Evolutionary conservation across 2,113 vertebrate species (phyloP).

Genomic region (Channa argus): DNA sequence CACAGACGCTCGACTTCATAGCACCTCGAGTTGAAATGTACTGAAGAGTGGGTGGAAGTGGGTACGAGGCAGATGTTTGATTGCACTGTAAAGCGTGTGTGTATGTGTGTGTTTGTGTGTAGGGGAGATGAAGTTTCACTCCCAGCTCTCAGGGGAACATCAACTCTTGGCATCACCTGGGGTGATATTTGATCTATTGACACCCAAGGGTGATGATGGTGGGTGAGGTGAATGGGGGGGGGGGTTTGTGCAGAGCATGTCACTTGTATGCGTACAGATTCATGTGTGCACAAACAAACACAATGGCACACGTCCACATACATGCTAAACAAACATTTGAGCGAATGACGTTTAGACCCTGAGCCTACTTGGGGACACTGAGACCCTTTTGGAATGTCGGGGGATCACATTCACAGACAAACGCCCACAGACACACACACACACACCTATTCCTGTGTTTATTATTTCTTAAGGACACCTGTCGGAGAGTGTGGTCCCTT

Average conservation of each 20-base stretch:
- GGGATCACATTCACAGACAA: constrained; percentile 4
- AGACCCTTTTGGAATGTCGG: constrained; percentile 41
- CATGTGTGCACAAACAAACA: constrained; percentile 3
- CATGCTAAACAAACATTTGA: not conserved
- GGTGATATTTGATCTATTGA: constrained; percentile 56
- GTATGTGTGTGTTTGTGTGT: no score
- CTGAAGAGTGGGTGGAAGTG: constrained; percentile 1
- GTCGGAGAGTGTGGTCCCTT: no score
- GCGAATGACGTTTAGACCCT: constrained; percentile 8
- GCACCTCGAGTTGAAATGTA: no score
- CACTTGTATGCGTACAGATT: not conserved
- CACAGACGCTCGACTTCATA: no score
- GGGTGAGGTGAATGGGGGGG: constrained; percentile 26
- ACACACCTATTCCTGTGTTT: not conserved
- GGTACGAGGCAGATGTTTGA: not conserved
- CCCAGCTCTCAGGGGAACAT: constrained; percentile 48
- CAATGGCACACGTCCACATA: not conserved
- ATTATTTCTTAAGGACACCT: no score
- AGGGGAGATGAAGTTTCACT: constrained; percentile 37
- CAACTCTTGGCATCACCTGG: constrained; percentile 70
- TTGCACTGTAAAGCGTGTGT: no score
- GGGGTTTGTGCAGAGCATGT: not conserved
- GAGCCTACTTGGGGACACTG: constrained; percentile 47
- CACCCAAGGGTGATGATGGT: constrained; percentile 45
- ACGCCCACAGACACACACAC: constrained; percentile 15